A percentile compares a stretch with the other conserved stretches of the same genome.
Conservation (phyloP, 2,797 vertebrate genomes). For the Pterois miles region DNA sequence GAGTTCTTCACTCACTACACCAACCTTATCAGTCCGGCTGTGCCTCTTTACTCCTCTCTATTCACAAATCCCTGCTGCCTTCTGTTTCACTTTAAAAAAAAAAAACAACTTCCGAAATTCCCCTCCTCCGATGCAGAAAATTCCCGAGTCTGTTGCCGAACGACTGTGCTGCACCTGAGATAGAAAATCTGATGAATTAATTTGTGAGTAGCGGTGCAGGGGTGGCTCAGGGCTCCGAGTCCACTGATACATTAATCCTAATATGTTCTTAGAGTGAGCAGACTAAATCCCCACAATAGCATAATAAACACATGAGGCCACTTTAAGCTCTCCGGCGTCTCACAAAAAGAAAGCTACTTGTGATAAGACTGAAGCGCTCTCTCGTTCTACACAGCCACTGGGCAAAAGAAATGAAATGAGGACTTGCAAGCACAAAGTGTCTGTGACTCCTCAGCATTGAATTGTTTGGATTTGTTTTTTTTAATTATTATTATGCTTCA, state of each 20-base stretch:
- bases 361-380: constrained; percentile 18
- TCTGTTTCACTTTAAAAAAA: constrained; percentile 7
- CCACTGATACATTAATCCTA: constrained; percentile 56
- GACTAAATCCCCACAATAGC: constrained; percentile 43
- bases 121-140: background rate
- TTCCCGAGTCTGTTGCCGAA: background rate
- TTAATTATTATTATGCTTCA: background rate
- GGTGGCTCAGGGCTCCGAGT: constrained; percentile 29
- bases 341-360: constrained; percentile 30
- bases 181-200: constrained; percentile 39
- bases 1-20: constrained; percentile 1
- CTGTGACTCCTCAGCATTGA: background rate
- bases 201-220: constrained; percentile 27
- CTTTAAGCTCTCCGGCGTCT: constrained; percentile 31
- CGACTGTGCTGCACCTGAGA: constrained; percentile 22
- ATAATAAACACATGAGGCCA: constrained; percentile 54
- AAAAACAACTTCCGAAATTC: background rate
- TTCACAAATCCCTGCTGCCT: background rate
- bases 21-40: constrained; percentile 7
- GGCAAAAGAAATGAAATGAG: background rate
- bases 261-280: constrained; percentile 42
- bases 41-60: background rate
- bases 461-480: background rate
- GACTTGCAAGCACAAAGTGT: constrained; percentile 1
- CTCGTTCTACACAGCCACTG: constrained; percentile 18